Conservation (phyloP, 2,113 vertebrate species). For the Callospermophilus lateralis region DNA sequence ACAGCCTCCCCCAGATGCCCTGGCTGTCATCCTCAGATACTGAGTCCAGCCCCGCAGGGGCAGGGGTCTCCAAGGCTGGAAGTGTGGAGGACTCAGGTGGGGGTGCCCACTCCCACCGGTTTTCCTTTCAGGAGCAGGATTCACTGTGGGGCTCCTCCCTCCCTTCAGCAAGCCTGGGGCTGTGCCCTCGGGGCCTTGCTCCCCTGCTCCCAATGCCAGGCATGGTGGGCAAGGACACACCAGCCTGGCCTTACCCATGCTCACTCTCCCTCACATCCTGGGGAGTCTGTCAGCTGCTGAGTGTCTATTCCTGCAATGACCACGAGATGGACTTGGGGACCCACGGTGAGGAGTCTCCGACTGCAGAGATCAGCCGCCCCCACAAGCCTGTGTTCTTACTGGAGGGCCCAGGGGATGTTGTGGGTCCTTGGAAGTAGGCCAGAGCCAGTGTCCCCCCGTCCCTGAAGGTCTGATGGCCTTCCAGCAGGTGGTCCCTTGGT, state of each 20-base stretch:
- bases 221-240: not conserved
- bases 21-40: not conserved
- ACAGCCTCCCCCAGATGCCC: no score
- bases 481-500: no score
- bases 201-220: not conserved
- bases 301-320: not conserved
- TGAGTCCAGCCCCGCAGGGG: not conserved
- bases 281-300: no score
- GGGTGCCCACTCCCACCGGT: not conserved
- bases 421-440: not conserved
- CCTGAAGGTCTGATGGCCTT: no score
- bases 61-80: not conserved
- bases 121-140: not conserved
- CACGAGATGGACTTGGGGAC: no score
- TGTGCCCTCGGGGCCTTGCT: not conserved
- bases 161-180: rapidly evolving
- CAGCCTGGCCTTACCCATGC: not conserved
- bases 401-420: no score
- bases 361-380: not conserved
- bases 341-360: not conserved
- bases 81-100: not conserved
- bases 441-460: not conserved
- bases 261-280: rapidly evolving
- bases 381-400: not conserved
- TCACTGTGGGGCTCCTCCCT: no score